Evolutionary conservation across 2,113 vertebrate species (phyloP).

Genomic region (Leucoraja erinaceus): DNA sequence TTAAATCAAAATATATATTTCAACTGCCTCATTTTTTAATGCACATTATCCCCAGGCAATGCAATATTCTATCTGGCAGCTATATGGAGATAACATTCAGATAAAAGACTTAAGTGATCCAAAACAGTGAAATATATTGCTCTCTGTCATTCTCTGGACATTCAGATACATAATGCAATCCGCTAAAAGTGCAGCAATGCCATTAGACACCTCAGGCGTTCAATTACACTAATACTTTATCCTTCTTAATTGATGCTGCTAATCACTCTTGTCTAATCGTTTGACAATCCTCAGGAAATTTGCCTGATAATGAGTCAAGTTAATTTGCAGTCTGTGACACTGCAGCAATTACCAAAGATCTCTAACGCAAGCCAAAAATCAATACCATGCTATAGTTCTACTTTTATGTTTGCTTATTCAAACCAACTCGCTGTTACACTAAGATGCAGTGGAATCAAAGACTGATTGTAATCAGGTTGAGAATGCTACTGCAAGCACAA

Average conservation of each 20-base stretch:
- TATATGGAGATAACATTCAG: slow-evolving; percentile 38
- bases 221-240: slow-evolving; percentile 47
- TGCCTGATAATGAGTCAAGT: slow-evolving; percentile 42
- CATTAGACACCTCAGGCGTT: slow-evolving; percentile 44
- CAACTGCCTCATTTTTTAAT: background rate
- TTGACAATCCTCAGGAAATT: slow-evolving; percentile 43
- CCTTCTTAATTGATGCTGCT: slow-evolving; percentile 46
- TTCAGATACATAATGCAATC: slow-evolving; percentile 43
- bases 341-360: slow-evolving; percentile 39
- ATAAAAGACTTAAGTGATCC: slow-evolving; percentile 39
- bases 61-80: slow-evolving; percentile 37
- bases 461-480: background rate
- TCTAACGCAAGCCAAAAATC: slow-evolving; percentile 26
- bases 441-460: background rate
- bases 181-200: slow-evolving; percentile 40
- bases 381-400: background rate
- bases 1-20: background rate
- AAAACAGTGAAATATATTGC: slow-evolving; percentile 44
- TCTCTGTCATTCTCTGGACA: slow-evolving; percentile 40
- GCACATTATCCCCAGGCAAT: slow-evolving; percentile 42
- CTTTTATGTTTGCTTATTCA: slow-evolving; percentile 34
- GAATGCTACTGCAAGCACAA: background rate
- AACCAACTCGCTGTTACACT: background rate
- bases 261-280: slow-evolving; percentile 45
- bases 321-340: slow-evolving; percentile 42